A percentile compares a stretch with the other conserved stretches of the same genome.
Evolutionary conservation across 2,888 invertebrate species (phyloP).

Genomic region (Phania funesta): DNA sequence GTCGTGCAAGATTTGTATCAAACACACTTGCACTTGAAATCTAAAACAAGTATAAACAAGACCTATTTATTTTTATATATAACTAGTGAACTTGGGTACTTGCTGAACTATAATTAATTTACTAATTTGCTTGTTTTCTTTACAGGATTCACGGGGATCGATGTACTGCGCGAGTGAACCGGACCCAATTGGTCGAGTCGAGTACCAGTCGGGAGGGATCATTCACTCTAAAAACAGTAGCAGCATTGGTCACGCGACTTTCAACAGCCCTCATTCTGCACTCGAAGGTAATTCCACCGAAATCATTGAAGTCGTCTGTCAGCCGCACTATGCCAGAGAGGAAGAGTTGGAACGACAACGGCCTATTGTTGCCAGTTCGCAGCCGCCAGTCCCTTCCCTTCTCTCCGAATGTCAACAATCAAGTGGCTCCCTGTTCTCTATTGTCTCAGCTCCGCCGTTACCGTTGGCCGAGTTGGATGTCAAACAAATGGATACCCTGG

Average conservation of each 20-base stretch:
- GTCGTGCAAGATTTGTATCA: no score
- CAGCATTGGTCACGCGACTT: conserved; percentile 54
- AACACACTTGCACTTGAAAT: no score
- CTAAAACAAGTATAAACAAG: no score
- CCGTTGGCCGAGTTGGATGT: conserved; percentile 80
- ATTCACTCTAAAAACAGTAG: conserved; percentile 74
- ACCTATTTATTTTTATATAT: no score
- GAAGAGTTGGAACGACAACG: conserved; percentile 56
- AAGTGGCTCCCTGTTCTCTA: conserved; percentile 84
- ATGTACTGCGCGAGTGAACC: conserved; percentile 81
- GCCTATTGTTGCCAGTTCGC: conserved; percentile 73
- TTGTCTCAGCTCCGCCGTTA: conserved; percentile 85
- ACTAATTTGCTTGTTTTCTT: neutral
- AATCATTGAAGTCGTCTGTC: conserved; percentile 63
- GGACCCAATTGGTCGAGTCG: conserved; percentile 81
- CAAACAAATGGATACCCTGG: conserved; percentile 75
- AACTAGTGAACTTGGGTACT: no score
- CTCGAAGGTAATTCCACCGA: conserved; percentile 67
- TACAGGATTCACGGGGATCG: conserved; percentile 80
- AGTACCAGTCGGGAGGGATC: conserved; percentile 81
- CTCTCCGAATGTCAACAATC: conserved; percentile 75
- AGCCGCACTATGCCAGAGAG: conserved; percentile 56
- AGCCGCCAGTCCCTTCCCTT: conserved; percentile 72
- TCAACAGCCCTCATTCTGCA: conserved; percentile 64
- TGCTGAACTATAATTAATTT: no score